phyloP scores from a whole-genome alignment of 2,113 vertebrate species.

The Struthidea cinerea region DNA sequence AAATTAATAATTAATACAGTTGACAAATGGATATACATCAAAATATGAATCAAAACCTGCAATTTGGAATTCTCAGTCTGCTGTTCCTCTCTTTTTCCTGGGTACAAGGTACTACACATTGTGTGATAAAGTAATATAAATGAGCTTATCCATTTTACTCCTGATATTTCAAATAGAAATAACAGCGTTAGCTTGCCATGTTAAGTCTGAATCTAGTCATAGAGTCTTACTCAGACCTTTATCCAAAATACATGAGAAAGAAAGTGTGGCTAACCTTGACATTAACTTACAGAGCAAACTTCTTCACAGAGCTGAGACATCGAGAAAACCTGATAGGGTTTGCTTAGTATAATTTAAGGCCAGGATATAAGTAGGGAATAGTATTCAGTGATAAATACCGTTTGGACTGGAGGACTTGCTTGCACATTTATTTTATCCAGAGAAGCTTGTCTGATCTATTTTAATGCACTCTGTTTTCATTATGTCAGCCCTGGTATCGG shows the following conservation, averaged over 20 bases:
- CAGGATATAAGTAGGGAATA: neutral
- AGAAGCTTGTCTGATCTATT: neutral
- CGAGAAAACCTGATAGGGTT: neutral
- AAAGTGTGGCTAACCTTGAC: neutral
- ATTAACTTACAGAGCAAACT: neutral
- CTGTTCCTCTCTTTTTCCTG: neutral
- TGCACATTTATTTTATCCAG: neutral
- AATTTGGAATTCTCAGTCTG: neutral
- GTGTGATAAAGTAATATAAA: neutral
- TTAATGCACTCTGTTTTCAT: neutral
- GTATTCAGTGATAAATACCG: neutral
- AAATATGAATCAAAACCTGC: accelerated
- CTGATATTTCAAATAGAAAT: neutral
- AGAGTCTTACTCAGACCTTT: neutral
- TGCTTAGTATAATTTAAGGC: neutral
- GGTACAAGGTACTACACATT: neutral
- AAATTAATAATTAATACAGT: neutral
- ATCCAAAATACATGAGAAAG: neutral
- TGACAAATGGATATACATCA: neutral
- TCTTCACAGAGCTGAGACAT: neutral
- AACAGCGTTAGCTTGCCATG: neutral
- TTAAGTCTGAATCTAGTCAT: neutral
- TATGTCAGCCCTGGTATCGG: neutral
- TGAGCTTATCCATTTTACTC: neutral
- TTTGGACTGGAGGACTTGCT: neutral